These are phyloP conservation scores for Nanorana parkeri DNA, from an alignment of 2,113 vertebrate genomes.

Conservation along the genomic window DNA sequence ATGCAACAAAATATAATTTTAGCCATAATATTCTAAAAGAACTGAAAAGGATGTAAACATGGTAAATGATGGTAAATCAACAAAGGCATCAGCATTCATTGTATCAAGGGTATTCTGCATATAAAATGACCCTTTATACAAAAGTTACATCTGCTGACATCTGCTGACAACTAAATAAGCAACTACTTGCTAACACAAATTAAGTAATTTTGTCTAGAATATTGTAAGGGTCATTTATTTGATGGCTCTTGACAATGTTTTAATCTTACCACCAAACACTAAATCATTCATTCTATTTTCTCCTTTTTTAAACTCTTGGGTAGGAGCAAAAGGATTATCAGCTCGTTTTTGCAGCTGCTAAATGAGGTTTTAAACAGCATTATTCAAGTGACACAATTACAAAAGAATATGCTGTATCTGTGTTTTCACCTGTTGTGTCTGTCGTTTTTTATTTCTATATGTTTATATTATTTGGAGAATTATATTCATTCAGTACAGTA, in stretches of 20 bases:
- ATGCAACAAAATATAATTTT: background rate
- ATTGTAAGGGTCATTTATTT: slow-evolving; percentile 24
- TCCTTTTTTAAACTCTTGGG: background rate
- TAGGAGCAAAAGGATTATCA: slow-evolving; percentile 1
- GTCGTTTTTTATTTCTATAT: too few relatives aligned
- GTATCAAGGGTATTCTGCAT: slow-evolving; percentile 24
- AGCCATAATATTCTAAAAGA: background rate
- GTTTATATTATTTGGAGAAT: too few relatives aligned
- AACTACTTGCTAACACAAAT: slow-evolving; percentile 9
- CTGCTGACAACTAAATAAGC: slow-evolving; percentile 29
- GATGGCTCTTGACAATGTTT: background rate
- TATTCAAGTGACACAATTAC: background rate
- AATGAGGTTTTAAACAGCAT: background rate
- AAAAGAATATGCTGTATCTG: too few relatives aligned
- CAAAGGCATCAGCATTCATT: slow-evolving; percentile 2
- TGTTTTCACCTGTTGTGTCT: too few relatives aligned
- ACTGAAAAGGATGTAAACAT: background rate
- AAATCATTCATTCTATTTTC: slow-evolving; percentile 10
- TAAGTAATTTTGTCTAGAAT: slow-evolving; percentile 9
- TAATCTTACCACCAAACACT: background rate
- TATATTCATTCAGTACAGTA: too few relatives aligned
- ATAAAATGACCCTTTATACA: slow-evolving; percentile 20
- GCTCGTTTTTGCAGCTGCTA: background rate
- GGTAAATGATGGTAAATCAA: background rate
- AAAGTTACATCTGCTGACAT: slow-evolving; percentile 21